Conservation (phyloP, 2,888 invertebrate genomes). For the Luperina testacea region DNA sequence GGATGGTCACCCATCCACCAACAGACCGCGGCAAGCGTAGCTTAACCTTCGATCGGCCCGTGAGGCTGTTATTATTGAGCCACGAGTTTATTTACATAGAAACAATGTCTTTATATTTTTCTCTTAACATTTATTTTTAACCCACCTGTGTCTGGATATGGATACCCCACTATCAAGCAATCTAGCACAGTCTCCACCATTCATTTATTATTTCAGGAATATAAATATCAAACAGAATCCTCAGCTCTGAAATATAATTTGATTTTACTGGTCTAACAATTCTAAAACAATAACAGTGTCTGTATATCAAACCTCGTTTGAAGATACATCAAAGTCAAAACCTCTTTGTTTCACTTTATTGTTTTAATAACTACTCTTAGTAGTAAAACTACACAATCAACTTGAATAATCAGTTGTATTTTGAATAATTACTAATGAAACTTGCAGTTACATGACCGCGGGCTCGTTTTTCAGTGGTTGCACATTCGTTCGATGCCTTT, state of each 20-base stretch:
- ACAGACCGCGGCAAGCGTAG: no score
- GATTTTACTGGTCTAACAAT: slow-evolving; percentile 13
- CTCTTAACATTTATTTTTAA: background rate
- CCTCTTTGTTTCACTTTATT: slow-evolving; percentile 26
- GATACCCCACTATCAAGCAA: background rate
- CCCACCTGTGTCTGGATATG: background rate
- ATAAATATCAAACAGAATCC: slow-evolving; percentile 20
- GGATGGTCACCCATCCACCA: no score
- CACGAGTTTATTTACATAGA: no score
- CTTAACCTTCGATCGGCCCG: no score
- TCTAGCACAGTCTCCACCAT: background rate
- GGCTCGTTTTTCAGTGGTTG: background rate
- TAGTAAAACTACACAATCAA: background rate
- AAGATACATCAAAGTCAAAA: slow-evolving; percentile 35
- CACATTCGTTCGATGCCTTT: slow-evolving; percentile 2
- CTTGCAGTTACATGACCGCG: slow-evolving; percentile 21
- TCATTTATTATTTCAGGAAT: slow-evolving; percentile 13
- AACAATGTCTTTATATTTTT: background rate
- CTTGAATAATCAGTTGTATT: slow-evolving; percentile 6
- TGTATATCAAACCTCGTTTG: slow-evolving; percentile 32
- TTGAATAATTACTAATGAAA: slow-evolving; percentile 1
- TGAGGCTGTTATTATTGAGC: no score
- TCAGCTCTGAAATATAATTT: slow-evolving; percentile 13
- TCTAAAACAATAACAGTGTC: background rate
- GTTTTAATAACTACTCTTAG: slow-evolving; percentile 16